A percentile compares a stretch with the other conserved stretches of the same genome.
Evolutionary conservation across 92 coral and sea anemone species (phyloP).

Genomic region (Galaxea fascicularis): DNA sequence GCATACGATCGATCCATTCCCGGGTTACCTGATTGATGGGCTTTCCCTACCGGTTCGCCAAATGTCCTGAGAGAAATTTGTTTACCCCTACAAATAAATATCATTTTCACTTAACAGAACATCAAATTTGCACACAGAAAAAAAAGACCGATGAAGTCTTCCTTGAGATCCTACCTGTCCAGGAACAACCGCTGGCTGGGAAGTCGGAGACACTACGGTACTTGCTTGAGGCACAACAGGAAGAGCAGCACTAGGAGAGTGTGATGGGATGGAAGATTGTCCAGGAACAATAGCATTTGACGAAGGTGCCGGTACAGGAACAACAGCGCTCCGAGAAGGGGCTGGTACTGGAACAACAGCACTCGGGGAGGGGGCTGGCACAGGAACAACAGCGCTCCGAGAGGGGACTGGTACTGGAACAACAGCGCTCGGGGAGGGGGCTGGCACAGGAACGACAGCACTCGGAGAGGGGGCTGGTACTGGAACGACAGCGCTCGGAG

Average conservation of each 20-base stretch:
- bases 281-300: neutral
- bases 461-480: neutral
- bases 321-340: no score
- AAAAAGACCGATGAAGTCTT: neutral
- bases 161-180: conserved; percentile 15
- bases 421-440: neutral
- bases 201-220: neutral
- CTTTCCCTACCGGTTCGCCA: no score
- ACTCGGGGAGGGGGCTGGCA: neutral
- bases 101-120: neutral
- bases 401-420: neutral
- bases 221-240: conserved; percentile 24
- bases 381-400: neutral
- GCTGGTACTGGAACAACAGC: no score
- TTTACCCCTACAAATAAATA: no score
- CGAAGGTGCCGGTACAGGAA: neutral
- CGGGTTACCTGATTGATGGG: no score
- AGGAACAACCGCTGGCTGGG: conserved; percentile 7
- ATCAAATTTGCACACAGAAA: neutral
- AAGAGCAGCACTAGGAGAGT: neutral
- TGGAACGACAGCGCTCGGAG: neutral
- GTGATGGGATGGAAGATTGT: neutral
- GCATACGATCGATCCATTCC: no score
- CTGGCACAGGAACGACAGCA: neutral
- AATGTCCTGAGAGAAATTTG: no score